phyloP scores from a whole-genome alignment of 2,113 vertebrate species.

The Pollimyrus isidori region DNA sequence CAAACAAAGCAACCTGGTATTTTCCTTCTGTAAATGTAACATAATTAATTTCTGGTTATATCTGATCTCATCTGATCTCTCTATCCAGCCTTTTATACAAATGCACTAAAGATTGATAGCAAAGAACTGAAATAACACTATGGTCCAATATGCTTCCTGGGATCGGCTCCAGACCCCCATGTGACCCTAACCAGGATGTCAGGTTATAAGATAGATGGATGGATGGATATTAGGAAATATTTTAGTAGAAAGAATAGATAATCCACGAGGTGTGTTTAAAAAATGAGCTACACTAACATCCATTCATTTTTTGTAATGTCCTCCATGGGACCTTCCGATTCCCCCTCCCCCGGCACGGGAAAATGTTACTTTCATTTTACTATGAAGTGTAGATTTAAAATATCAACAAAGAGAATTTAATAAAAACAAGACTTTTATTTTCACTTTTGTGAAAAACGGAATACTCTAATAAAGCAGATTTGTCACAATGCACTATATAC shows the following conservation, averaged over 20 bases:
- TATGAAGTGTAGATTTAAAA: too few relatives aligned
- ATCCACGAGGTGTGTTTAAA: background rate
- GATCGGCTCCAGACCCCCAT: background rate
- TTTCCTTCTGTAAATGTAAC: background rate
- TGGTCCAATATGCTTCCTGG: background rate
- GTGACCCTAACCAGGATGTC: background rate
- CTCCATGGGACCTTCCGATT: too few relatives aligned
- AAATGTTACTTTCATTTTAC: too few relatives aligned
- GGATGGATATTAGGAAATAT: background rate
- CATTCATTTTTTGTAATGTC: background rate
- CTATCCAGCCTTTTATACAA: background rate
- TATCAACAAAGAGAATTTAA: too few relatives aligned
- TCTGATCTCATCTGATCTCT: background rate
- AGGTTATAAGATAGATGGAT: background rate
- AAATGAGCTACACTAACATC: background rate
- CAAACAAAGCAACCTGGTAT: background rate
- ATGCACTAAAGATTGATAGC: background rate
- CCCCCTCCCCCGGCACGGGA: too few relatives aligned
- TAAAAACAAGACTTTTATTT: too few relatives aligned
- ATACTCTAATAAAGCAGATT: too few relatives aligned
- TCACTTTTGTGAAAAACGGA: too few relatives aligned
- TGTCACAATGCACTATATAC: too few relatives aligned
- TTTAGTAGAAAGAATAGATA: background rate
- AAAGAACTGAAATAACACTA: background rate
- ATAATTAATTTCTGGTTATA: background rate